Evolutionary conservation across 2,113 vertebrate genomes (phyloP).

Genomic region (Mus spicilegus): DNA sequence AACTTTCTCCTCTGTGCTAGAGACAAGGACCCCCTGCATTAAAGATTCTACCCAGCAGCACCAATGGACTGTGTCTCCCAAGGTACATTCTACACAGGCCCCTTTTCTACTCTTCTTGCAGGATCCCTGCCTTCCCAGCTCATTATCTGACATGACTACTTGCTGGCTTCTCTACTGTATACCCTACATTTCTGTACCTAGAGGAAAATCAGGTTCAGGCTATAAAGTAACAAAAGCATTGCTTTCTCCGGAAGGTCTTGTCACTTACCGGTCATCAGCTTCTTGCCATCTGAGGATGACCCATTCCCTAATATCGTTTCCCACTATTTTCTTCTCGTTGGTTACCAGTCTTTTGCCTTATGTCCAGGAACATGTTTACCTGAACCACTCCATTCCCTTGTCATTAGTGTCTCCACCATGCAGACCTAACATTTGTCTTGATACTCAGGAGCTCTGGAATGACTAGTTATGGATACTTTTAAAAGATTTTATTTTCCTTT

Average conservation of each 20-base stretch:
- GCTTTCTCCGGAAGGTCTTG: background rate
- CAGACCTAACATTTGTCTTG: background rate
- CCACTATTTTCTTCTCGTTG: background rate
- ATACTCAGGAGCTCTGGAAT: background rate
- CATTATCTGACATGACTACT: background rate
- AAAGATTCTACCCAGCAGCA: background rate
- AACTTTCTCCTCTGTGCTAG: background rate
- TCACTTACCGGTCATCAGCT: background rate
- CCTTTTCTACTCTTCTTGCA: background rate
- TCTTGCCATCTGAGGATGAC: background rate
- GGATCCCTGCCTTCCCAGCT: background rate
- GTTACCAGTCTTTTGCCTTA: background rate
- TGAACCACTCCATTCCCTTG: background rate
- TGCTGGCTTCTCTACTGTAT: background rate
- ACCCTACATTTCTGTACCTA: background rate
- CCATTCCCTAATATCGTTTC: background rate
- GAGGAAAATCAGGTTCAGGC: background rate
- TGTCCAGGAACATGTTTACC: background rate
- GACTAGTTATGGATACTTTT: background rate
- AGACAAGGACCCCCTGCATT: background rate
- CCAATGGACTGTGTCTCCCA: background rate
- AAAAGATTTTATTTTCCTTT: background rate
- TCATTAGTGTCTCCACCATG: background rate
- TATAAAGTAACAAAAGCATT: background rate
- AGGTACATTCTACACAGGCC: background rate